These are phyloP conservation scores for Brachionus angularis DNA, from an alignment of 1,140 invertebrate genomes.

Conservation along the genomic window DNA sequence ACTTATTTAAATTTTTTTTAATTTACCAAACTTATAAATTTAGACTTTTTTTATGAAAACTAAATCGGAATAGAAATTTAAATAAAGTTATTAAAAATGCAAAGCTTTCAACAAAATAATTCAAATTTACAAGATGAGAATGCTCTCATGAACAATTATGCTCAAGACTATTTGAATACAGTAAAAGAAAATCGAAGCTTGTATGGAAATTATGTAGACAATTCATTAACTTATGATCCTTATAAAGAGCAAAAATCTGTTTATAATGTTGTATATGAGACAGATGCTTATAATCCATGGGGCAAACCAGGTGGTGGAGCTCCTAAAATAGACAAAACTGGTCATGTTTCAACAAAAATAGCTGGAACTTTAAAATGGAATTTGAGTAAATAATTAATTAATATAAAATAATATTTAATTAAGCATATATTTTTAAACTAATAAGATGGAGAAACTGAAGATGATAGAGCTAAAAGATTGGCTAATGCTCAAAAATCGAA, in stretches of 20 bases:
- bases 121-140: too few species aligned
- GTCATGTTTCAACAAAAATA: slow-evolving; percentile 20
- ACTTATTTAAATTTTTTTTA: too few species aligned
- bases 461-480: slow-evolving; percentile 17
- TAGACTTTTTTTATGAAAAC: too few species aligned
- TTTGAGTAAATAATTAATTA: slow-evolving; percentile 1
- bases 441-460: slow-evolving; percentile 39
- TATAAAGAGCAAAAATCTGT: slow-evolving; percentile 43
- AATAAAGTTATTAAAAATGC: too few species aligned
- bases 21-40: too few species aligned
- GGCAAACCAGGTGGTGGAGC: slow-evolving; percentile 42
- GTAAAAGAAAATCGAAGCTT: slow-evolving; percentile 37
- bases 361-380: slow-evolving; percentile 41
- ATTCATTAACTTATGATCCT: slow-evolving; percentile 31
- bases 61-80: too few species aligned
- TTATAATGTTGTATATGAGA: slow-evolving; percentile 41
- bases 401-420: background rate
- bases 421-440: background rate
- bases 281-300: slow-evolving; percentile 42
- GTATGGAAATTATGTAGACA: slow-evolving; percentile 41
- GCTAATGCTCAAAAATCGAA: background rate
- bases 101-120: slow-evolving; percentile 7
- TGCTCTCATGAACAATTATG: slow-evolving; percentile 4
- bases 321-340: slow-evolving; percentile 28
- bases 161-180: slow-evolving; percentile 40